Evolutionary conservation across 2,113 vertebrate genomes (phyloP).

Genomic region (Natator depressus): DNA sequence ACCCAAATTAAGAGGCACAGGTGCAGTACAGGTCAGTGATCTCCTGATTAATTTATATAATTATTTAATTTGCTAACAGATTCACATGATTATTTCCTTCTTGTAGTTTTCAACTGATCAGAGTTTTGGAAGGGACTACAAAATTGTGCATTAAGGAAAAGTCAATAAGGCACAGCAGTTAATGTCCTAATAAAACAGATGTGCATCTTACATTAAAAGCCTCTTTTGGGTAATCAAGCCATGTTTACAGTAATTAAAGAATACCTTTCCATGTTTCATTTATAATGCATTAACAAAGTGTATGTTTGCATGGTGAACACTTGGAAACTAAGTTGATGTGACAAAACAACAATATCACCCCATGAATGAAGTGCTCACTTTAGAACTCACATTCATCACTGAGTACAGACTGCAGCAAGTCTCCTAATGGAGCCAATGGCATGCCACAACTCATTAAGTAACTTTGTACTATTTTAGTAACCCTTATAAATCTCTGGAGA

Average conservation of each 20-base stretch:
- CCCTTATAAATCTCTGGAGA: neutral
- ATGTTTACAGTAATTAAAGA: conserved; percentile 47
- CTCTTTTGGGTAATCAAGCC: conserved; percentile 21
- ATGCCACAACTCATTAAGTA: neutral
- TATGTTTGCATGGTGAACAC: neutral
- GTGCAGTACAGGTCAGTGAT: neutral
- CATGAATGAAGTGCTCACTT: neutral
- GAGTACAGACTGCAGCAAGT: neutral
- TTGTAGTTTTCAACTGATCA: neutral
- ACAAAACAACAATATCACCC: neutral
- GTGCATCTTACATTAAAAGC: conserved; percentile 5
- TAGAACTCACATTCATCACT: neutral
- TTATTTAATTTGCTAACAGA: conserved; percentile 5
- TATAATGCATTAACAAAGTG: neutral
- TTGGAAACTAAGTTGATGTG: neutral
- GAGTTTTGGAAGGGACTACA: conserved; percentile 20
- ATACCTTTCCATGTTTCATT: conserved; percentile 36
- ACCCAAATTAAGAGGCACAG: neutral
- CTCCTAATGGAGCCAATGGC: neutral
- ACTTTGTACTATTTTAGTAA: neutral
- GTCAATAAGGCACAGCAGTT: neutral
- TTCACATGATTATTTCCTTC: conserved; percentile 18
- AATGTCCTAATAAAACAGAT: conserved; percentile 6
- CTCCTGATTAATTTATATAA: neutral
- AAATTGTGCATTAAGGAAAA: conserved; percentile 7